phyloP scores from a whole-genome alignment of 2,113 vertebrate genomes.

The Onychorhynchus coronatus region DNA sequence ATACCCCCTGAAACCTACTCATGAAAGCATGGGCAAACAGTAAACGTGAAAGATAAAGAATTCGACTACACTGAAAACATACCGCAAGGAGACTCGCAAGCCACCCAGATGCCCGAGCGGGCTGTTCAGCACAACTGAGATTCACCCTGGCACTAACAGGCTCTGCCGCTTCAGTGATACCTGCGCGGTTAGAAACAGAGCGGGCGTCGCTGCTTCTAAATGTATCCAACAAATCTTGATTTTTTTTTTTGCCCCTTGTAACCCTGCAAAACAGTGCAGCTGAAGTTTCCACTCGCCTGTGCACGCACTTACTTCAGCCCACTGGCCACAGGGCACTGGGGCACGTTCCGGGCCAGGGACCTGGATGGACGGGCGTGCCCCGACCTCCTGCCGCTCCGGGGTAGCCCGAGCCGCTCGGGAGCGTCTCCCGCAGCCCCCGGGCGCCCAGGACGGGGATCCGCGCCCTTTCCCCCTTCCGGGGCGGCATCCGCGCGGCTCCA shows the following conservation, averaged over 20 bases:
- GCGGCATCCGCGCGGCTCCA: too few species aligned
- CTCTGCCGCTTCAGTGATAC: rapidly evolving
- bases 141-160: rapidly evolving
- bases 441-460: not conserved
- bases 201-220: not conserved
- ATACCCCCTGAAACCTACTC: not conserved
- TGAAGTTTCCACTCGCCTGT: rapidly evolving
- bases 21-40: not conserved
- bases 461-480: too few species aligned
- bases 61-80: rapidly evolving
- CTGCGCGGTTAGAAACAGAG: rapidly evolving
- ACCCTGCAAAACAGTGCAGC: rapidly evolving
- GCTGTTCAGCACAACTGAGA: rapidly evolving
- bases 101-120: rapidly evolving
- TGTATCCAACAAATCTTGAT: rapidly evolving
- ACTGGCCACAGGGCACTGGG: rapidly evolving
- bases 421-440: not conserved
- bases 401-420: not conserved
- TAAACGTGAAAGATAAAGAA: not conserved
- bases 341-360: not conserved
- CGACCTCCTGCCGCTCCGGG: not conserved
- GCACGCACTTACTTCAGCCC: rapidly evolving
- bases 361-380: not conserved
- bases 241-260: not conserved
- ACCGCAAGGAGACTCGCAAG: not conserved